Evolutionary conservation across 2,113 vertebrate species (phyloP).

Genomic region (Benitochromis conjunctus): DNA sequence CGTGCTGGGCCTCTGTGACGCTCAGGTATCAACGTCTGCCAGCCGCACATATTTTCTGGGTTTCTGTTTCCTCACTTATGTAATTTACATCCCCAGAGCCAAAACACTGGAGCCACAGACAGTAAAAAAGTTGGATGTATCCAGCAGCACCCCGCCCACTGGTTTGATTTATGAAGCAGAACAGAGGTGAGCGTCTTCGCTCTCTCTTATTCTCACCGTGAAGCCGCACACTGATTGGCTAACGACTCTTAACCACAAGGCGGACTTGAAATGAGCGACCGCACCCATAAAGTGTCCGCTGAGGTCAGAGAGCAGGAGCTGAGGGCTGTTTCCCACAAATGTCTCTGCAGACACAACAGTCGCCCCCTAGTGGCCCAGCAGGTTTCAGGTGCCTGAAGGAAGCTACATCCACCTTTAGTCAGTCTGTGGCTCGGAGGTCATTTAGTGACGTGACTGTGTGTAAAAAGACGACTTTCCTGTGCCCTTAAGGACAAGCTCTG

Average conservation of each 20-base stretch:
- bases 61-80: not conserved
- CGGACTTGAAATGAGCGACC: not conserved
- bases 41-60: not conserved
- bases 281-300: not conserved
- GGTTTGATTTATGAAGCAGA: not conserved
- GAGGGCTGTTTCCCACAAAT: not conserved
- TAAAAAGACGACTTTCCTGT: not conserved
- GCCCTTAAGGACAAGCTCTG: not conserved
- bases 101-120: not conserved
- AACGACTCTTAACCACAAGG: not conserved
- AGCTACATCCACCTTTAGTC: not conserved
- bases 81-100: not conserved
- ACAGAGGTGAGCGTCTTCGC: not conserved
- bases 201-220: not conserved
- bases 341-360: not conserved
- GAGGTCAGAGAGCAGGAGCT: not conserved
- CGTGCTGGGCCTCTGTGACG: constrained; percentile 41
- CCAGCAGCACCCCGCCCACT: fast-evolving
- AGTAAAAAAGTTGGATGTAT: not conserved
- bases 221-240: not conserved
- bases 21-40: constrained; percentile 56
- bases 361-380: not conserved
- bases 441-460: not conserved
- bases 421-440: not conserved
- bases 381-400: not conserved